Evolutionary conservation across 2,888 invertebrate species (phyloP).

Genomic region (Euzetes globulus): DNA sequence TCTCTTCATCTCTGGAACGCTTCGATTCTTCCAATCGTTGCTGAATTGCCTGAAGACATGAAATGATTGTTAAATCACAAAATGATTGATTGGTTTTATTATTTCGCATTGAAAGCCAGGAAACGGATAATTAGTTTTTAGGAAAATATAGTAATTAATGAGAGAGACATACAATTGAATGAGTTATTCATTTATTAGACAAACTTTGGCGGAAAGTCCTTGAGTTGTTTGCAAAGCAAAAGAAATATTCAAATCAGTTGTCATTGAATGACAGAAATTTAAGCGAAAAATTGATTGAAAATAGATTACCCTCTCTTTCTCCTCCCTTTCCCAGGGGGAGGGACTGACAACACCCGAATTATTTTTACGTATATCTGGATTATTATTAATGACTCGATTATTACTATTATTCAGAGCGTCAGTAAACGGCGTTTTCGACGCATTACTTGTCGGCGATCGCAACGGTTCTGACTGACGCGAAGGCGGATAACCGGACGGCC

Average conservation of each 20-base stretch:
- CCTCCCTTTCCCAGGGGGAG: constrained; percentile 80
- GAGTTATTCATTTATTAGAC: not conserved
- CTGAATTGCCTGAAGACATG: constrained; percentile 55
- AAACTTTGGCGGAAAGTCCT: not conserved
- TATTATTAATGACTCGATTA: constrained; percentile 28
- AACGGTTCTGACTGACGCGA: constrained; percentile 28
- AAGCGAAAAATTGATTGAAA: not conserved
- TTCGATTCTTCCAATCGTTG: constrained; percentile 63
- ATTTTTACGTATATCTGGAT: constrained; percentile 32
- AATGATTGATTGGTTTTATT: not conserved
- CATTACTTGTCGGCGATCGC: not conserved
- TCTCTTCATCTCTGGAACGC: constrained; percentile 77
- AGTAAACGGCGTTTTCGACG: constrained; percentile 15
- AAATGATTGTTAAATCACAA: not conserved
- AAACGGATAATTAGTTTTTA: not conserved
- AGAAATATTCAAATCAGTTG: not conserved
- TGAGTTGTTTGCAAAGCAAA: constrained; percentile 7
- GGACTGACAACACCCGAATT: constrained; percentile 39
- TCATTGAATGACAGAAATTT: not conserved
- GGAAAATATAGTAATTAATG: not conserved
- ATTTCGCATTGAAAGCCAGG: too few relatives aligned
- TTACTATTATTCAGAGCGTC: constrained; percentile 34
- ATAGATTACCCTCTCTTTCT: constrained; percentile 63
- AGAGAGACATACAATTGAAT: not conserved
- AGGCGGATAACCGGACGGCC: constrained; percentile 42